Conservation (phyloP, 2,797 vertebrate species). For the Tympanoctomys barrerae region DNA sequence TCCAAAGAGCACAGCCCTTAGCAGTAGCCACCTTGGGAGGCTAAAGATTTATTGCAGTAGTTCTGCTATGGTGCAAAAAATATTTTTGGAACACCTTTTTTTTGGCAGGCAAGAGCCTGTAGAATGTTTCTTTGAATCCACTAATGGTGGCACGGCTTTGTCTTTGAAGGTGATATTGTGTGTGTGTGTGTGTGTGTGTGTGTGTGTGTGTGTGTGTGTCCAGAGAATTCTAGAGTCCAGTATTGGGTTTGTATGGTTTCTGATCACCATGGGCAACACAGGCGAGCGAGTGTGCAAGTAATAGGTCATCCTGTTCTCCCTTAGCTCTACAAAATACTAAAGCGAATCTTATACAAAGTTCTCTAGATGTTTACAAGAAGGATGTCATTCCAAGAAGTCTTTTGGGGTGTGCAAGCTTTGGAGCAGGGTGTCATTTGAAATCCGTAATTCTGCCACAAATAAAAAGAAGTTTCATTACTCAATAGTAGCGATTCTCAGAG, state of each 20-base stretch:
- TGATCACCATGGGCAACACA: not conserved
- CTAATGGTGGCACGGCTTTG: conserved; percentile 2
- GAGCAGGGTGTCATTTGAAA: not conserved
- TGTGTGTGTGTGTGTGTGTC: not conserved
- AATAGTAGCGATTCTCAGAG: not conserved
- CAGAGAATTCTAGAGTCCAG: not conserved
- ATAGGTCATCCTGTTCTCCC: not conserved
- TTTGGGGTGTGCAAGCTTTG: not conserved
- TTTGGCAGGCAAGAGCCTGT: not conserved
- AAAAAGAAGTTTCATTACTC: not conserved
- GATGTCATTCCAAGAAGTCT: not conserved
- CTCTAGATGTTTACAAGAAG: conserved; percentile 8
- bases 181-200: too few species aligned
- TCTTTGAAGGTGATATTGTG: not conserved
- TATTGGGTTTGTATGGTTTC: not conserved
- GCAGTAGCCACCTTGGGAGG: not conserved
- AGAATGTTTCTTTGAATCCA: conserved; percentile 29
- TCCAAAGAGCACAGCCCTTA: not conserved
- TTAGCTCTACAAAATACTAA: not conserved
- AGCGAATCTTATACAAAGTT: not conserved
- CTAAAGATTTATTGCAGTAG: conserved; percentile 15
- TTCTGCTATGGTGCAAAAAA: not conserved
- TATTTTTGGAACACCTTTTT: conserved; percentile 35
- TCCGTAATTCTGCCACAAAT: not conserved
- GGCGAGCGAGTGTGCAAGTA: not conserved